Conservation (phyloP, 2,113 vertebrate species). For the Macquaria ambigua region DNA sequence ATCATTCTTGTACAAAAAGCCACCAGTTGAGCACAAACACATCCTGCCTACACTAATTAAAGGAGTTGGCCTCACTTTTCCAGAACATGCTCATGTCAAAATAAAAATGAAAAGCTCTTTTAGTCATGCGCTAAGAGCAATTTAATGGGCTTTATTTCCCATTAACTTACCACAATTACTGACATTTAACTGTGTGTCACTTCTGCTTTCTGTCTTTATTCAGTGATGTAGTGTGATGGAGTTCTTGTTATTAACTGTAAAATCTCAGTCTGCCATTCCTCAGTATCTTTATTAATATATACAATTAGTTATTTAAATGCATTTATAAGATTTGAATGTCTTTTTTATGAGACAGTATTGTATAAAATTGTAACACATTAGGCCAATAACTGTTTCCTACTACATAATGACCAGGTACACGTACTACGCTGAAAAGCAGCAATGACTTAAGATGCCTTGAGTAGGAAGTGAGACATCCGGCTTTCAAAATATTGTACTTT, state of each 20-base stretch:
- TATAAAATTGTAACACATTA: not conserved
- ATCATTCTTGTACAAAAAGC: slow-evolving; percentile 28
- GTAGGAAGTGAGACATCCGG: too few relatives aligned
- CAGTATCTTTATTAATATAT: not conserved
- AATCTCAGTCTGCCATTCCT: not conserved
- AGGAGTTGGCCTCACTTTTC: slow-evolving; percentile 36
- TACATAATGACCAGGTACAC: too few relatives aligned
- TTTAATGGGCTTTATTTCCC: slow-evolving; percentile 29
- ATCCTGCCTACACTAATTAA: slow-evolving; percentile 38
- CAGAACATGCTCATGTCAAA: slow-evolving; percentile 35
- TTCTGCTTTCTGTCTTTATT: slow-evolving; percentile 18
- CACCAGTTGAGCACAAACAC: slow-evolving; percentile 18
- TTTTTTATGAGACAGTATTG: not conserved
- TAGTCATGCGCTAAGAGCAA: slow-evolving; percentile 24
- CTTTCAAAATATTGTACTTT: too few relatives aligned
- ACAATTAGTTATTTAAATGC: not conserved
- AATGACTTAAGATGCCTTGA: too few relatives aligned
- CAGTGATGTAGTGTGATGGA: not conserved
- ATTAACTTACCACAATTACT: slow-evolving; percentile 32
- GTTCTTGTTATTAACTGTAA: slow-evolving; percentile 20
- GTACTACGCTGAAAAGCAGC: too few relatives aligned
- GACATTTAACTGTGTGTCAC: slow-evolving; percentile 23
- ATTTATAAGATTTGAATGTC: not conserved
- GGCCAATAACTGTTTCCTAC: too few relatives aligned
- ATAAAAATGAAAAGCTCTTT: slow-evolving; percentile 35